Evolutionary conservation across 1,140 invertebrate genomes (phyloP).

Genomic region (Temnothorax curvispinosus): DNA sequence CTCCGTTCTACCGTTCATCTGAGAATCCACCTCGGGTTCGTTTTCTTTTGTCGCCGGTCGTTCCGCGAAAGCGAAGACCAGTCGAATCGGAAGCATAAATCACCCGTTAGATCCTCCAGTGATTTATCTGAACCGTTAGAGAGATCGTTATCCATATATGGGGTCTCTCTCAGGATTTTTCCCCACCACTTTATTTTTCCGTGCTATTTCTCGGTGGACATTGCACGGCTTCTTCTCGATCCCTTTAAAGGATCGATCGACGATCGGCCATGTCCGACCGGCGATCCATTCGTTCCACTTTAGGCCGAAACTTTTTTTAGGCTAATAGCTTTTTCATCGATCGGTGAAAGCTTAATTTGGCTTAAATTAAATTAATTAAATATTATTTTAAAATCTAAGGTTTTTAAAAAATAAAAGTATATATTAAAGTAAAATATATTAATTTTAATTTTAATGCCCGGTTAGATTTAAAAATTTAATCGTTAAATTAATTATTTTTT

Average conservation of each 20-base stretch:
- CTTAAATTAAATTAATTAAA: not conserved
- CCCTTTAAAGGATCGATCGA: constrained; percentile 57
- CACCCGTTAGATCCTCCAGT: constrained; percentile 53
- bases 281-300: constrained; percentile 71
- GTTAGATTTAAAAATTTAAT: not conserved
- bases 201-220: constrained; percentile 52
- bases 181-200: constrained; percentile 57
- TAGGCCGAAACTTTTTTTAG: not conserved
- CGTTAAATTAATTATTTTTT: not conserved
- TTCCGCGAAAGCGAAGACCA: constrained; percentile 52
- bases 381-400: not conserved
- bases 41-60: constrained; percentile 7
- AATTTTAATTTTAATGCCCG: not conserved
- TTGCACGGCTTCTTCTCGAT: constrained; percentile 56
- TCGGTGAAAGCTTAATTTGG: not conserved
- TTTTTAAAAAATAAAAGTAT: not conserved
- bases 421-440: not conserved
- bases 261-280: constrained; percentile 36
- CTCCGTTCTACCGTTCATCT: not conserved
- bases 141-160: constrained; percentile 71
- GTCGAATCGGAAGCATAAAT: constrained; percentile 68
- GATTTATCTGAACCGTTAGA: constrained; percentile 62
- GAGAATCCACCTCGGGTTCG: not conserved
- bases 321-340: constrained; percentile 14
- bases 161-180: constrained; percentile 53